phyloP scores from a whole-genome alignment of 2,113 vertebrate species.

The Benitochromis conjunctus region DNA sequence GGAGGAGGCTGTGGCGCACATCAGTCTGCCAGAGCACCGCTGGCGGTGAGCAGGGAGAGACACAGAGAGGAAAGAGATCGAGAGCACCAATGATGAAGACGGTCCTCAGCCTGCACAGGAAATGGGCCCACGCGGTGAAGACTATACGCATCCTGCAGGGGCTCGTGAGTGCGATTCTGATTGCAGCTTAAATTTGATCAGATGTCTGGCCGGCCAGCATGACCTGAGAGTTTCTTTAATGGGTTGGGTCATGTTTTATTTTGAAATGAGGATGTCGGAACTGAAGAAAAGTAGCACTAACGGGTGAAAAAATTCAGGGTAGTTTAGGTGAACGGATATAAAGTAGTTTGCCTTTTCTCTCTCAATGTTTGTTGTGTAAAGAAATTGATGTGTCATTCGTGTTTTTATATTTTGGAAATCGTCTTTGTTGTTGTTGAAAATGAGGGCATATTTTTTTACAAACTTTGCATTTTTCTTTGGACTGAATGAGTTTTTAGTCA shows the following conservation, averaged over 20 bases:
- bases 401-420: neutral
- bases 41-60: conserved; percentile 41
- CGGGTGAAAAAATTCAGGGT: neutral
- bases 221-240: neutral
- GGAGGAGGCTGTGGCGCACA: conserved; percentile 67
- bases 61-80: neutral
- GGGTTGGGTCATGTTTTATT: neutral
- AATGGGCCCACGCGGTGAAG: conserved; percentile 86
- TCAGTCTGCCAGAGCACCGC: conserved; percentile 45
- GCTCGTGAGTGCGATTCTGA: conserved; percentile 77
- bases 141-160: conserved; percentile 86
- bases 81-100: conserved; percentile 79
- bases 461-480: neutral
- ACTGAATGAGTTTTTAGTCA: neutral
- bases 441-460: neutral
- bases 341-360: neutral
- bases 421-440: neutral
- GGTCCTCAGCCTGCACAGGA: conserved; percentile 79
- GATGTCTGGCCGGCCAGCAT: neutral
- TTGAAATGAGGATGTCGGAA: neutral
- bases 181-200: neutral
- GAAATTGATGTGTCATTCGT: neutral
- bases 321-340: neutral
- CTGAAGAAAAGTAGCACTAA: neutral
- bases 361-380: neutral